Evolutionary conservation across 1,140 invertebrate species (phyloP), one percentile per base, ranked within the genome.

Genomic region (Drosophila repleta): DNA sequence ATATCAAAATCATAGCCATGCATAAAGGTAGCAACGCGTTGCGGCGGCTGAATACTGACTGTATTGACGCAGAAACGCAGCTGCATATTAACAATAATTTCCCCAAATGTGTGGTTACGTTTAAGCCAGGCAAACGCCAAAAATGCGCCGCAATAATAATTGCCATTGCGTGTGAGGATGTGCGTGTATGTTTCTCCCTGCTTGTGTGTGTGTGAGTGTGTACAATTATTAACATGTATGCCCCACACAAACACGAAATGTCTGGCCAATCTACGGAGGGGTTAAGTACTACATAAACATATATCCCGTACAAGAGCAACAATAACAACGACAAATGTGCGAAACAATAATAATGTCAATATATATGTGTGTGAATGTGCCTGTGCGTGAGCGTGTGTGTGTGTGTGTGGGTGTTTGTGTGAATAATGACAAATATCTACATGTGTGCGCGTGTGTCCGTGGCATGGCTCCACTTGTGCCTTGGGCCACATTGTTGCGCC

Each of bases 11-110:
- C 35, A 43, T 10, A 13, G 17, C 58, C 32, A 56, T 57, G 49
- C 46, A 64, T 26, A 41, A 39, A 20, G 52, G 48, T n/a, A 11
- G 49, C 17, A 7, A 20, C 49, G 53, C 39, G 72, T 78, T 35
- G 48, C 20, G 24, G 65, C 37, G 26, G 57, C n/a, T 46, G 32
- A 21, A 51, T 49, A 61, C 32, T 43, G 41, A 53, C 35, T 43
- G 56, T 49, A 53, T 37, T 24, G 46, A 71, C 65, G 52, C 55
- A 45, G 68, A 52, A 67, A 64, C 82, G 64, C 82, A 85, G 82
- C 82, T 85, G 82, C 77, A 87, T 85, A 81, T 85, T 85, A 80
- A 85, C 82, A 75, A 85, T 85, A 75, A 85, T 85, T 85, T 80
- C 71, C 82, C 82, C 82, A 85, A 85, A 85, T 75, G 82, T 78